phyloP scores from a whole-genome alignment of 2,888 invertebrate species.

The Hirtodrosophila duncani region DNA sequence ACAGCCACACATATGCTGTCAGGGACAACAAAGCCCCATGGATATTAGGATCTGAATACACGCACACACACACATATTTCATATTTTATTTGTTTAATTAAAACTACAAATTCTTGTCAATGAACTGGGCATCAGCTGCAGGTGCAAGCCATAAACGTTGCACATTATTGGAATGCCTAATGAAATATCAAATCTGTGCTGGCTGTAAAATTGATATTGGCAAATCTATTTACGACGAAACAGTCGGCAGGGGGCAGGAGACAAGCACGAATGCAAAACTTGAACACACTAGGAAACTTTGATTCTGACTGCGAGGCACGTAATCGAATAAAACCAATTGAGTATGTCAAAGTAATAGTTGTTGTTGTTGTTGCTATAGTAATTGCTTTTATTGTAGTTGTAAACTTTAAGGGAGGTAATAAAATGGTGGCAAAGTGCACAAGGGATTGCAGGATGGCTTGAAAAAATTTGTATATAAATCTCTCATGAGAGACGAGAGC shows the following conservation, averaged over 20 bases:
- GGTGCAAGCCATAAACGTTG: conserved; percentile 16
- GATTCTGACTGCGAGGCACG: conserved; percentile 53
- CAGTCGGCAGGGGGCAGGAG: conserved; percentile 9
- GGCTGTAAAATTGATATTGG: conserved; percentile 53
- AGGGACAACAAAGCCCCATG: conserved; percentile 3
- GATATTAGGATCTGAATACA: not conserved
- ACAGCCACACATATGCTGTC: conserved; percentile 11
- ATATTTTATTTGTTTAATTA: conserved; percentile 52
- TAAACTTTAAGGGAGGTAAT: too few species aligned
- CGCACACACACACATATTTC: not conserved
- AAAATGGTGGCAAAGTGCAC: too few species aligned
- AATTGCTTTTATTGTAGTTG: too few species aligned
- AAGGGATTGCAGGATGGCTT: too few species aligned
- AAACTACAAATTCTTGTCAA: conserved; percentile 31
- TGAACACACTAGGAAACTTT: conserved; percentile 1
- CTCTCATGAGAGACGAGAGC: too few species aligned
- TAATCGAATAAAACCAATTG: conserved; percentile 58
- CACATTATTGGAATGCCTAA: conserved; percentile 34
- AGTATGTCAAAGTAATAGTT: conserved; percentile 33
- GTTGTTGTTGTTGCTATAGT: not conserved
- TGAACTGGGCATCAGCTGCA: conserved; percentile 23
- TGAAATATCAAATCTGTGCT: conserved; percentile 40
- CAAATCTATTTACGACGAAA: conserved; percentile 33
- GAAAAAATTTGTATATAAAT: too few species aligned
- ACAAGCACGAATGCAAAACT: not conserved